These are phyloP conservation scores for Zaprionus davidi DNA, from an alignment of 1,140 invertebrate genomes.

Conservation along the genomic window DNA sequence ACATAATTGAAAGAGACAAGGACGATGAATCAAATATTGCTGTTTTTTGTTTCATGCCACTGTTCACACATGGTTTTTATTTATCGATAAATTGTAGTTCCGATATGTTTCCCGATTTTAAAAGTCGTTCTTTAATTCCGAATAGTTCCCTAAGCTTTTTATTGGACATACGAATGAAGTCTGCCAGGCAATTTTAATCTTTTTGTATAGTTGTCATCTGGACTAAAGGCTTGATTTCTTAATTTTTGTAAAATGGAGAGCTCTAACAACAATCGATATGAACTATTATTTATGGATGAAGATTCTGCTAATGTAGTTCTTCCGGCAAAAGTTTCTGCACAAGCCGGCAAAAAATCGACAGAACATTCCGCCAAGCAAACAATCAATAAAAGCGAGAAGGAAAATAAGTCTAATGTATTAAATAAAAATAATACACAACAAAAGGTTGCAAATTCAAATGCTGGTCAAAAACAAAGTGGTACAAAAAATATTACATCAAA, in stretches of 20 bases:
- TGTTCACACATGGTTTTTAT: neutral
- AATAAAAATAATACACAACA: conserved; percentile 53
- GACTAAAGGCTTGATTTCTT: conserved; percentile 13
- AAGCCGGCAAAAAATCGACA: conserved; percentile 51
- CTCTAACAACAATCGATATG: conserved; percentile 96
- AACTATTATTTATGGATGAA: conserved; percentile 93
- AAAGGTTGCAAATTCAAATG: conserved; percentile 19
- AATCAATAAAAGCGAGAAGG: conserved; percentile 89
- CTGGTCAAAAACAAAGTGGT: conserved; percentile 41
- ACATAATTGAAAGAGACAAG: too few species aligned
- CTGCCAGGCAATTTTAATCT: conserved; percentile 31
- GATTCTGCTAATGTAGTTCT: conserved; percentile 87
- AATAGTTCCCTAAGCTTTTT: conserved; percentile 8
- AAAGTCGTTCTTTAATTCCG: neutral
- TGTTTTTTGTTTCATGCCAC: neutral
- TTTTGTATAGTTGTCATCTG: conserved; percentile 32
- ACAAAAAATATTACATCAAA: conserved; percentile 32
- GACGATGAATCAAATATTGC: neutral
- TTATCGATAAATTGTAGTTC: conserved; percentile 2
- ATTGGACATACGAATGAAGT: conserved; percentile 10
- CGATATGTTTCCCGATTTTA: conserved; percentile 10
- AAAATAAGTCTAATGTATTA: conserved; percentile 89
- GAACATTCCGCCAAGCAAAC: conserved; percentile 31
- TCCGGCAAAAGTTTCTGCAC: conserved; percentile 25
- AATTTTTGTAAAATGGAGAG: conserved; percentile 90